Conservation (phyloP, 2,797 vertebrate genomes). For the Leptoclinus maculatus region DNA sequence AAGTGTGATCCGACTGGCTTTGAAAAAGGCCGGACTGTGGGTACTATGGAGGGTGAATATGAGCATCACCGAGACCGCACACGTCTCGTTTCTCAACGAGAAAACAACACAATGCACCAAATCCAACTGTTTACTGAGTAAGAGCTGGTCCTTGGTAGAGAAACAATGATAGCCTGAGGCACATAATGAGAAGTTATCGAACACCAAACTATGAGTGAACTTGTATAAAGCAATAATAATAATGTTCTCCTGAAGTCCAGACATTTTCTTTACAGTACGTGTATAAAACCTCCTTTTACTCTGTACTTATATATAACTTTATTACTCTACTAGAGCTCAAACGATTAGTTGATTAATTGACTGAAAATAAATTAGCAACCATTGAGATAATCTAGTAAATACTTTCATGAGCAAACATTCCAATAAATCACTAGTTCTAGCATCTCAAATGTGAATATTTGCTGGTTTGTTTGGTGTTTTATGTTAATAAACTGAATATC, state of each 20-base stretch:
- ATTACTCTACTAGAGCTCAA: neutral
- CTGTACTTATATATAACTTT: too few relatives aligned
- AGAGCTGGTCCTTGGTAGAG: neutral
- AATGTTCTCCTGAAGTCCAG: too few relatives aligned
- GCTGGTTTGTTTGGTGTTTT: neutral
- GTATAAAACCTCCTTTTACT: too few relatives aligned
- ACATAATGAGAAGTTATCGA: neutral
- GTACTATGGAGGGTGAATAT: slow-evolving; percentile 1
- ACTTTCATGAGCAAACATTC: neutral
- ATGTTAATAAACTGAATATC: neutral
- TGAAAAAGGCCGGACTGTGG: neutral
- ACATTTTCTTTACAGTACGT: too few relatives aligned
- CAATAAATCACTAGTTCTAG: too few relatives aligned
- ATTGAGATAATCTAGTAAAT: neutral
- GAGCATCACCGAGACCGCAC: neutral
- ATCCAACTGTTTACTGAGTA: neutral
- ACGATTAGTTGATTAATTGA: neutral
- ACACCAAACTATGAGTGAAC: neutral
- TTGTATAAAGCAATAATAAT: neutral
- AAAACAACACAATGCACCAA: neutral
- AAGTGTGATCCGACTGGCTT: slow-evolving; percentile 17
- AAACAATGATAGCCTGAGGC: neutral
- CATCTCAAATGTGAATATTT: neutral
- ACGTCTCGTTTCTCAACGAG: neutral
- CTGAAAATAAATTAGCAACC: neutral